Percentiles rank a stretch among this genome's conserved stretches.
These are phyloP conservation scores for Eurois occulta DNA, from an alignment of 2,888 invertebrate species.

Conservation along the genomic window DNA sequence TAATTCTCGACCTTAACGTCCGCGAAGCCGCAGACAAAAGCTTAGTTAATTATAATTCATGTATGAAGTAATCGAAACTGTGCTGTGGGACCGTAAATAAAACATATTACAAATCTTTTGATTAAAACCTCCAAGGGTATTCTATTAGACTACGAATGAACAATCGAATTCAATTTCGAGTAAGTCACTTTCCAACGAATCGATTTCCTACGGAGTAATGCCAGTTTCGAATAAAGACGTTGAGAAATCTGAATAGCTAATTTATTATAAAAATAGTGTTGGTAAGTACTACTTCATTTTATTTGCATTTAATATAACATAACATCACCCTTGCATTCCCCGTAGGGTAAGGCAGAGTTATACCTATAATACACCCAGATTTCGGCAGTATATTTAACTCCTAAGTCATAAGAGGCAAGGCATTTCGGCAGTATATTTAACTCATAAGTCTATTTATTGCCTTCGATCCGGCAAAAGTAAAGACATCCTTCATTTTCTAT, in stretches of 20 bases:
- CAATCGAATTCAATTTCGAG: constrained; percentile 66
- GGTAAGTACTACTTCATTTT: constrained; percentile 4
- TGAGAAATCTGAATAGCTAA: constrained; percentile 46
- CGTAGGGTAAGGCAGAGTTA: not conserved
- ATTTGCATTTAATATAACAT: not conserved
- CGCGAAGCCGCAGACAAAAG: not conserved
- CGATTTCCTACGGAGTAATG: constrained; percentile 56
- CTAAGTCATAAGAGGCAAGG: not conserved
- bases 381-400: not conserved
- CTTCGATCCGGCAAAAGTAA: not conserved
- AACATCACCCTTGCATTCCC: not conserved
- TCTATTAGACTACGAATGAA: constrained; percentile 56
- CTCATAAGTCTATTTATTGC: not conserved
- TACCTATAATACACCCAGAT: not conserved
- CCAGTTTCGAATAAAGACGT: constrained; percentile 49
- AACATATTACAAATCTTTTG: constrained; percentile 68
- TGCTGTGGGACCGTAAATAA: constrained; percentile 46
- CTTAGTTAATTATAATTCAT: constrained; percentile 63
- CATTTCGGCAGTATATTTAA: not conserved
- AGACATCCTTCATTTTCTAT: not conserved
- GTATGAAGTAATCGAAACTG: constrained; percentile 49
- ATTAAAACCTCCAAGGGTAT: constrained; percentile 73
- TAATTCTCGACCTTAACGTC: rapidly evolving
- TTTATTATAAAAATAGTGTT: constrained; percentile 29
- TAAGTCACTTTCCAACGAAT: constrained; percentile 60